phyloP scores from a whole-genome alignment of 2,888 invertebrate genomes.

The Trachelus troglodyta region DNA sequence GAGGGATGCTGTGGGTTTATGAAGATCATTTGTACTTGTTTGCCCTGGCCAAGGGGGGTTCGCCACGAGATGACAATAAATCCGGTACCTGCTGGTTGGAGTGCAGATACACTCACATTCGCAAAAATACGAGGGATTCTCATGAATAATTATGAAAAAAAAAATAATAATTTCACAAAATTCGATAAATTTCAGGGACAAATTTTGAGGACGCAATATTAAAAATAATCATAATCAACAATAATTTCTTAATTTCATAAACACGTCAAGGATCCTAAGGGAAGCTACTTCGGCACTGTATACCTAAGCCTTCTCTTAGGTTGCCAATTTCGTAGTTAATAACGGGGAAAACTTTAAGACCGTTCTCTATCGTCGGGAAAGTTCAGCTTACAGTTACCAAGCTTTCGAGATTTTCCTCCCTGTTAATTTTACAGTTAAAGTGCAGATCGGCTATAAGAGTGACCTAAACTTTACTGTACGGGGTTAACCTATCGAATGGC shows the following conservation, averaged over 20 bases:
- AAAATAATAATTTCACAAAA: too few relatives aligned
- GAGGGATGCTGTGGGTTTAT: neutral
- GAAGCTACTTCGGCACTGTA: neutral
- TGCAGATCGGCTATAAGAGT: neutral
- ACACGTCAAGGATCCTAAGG: neutral
- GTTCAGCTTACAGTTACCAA: neutral
- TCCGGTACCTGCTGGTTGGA: neutral
- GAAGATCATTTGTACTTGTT: neutral
- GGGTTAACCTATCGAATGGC: too few relatives aligned
- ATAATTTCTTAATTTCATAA: neutral
- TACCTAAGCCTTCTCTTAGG: neutral
- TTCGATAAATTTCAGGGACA: too few relatives aligned
- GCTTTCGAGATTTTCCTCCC: neutral
- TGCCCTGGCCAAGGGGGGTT: neutral
- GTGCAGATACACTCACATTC: neutral
- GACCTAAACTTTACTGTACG: neutral
- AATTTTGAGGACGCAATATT: neutral
- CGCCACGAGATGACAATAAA: neutral
- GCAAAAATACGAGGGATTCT: neutral
- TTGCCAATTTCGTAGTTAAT: neutral
- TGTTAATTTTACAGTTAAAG: neutral
- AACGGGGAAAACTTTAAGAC: neutral
- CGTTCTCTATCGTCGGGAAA: neutral
- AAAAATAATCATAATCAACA: neutral
- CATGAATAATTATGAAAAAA: neutral